Evolutionary conservation across 2,113 vertebrate species (phyloP).

Genomic region (Oreotrochilus melanogaster): DNA sequence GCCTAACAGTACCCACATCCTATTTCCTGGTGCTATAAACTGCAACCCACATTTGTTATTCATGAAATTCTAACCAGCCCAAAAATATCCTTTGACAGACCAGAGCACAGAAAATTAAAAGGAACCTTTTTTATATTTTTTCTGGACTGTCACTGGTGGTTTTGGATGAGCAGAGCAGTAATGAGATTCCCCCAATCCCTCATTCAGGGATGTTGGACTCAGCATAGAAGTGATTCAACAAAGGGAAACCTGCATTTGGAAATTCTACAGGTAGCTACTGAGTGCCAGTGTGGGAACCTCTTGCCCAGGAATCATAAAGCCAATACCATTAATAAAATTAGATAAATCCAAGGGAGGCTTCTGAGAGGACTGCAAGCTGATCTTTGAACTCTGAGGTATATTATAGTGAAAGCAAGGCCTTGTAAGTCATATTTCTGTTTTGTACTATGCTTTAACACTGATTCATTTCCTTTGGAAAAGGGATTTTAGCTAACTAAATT

Average conservation of each 20-base stretch:
- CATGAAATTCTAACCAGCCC: neutral
- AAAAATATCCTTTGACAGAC: neutral
- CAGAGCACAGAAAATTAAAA: neutral
- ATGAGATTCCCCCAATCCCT: neutral
- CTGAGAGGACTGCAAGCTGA: neutral
- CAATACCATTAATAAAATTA: neutral
- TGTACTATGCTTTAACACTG: neutral
- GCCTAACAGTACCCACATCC: neutral
- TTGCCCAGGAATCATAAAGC: neutral
- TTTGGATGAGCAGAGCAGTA: neutral
- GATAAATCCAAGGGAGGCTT: neutral
- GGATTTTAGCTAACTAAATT: neutral
- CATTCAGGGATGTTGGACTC: neutral
- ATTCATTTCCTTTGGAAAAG: neutral
- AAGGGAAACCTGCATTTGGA: neutral
- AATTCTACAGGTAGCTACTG: neutral
- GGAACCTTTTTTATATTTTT: neutral
- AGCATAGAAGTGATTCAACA: neutral
- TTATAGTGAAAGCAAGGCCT: neutral
- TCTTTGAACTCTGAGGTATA: neutral
- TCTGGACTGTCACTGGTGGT: neutral
- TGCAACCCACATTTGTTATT: neutral
- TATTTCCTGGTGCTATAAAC: neutral
- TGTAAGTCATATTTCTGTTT: neutral
- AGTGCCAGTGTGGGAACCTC: neutral